Percentiles rank a stretch among this genome's conserved stretches.
phyloP scores from a whole-genome alignment of 2,888 invertebrate species.

The Drosophila subsilvestris region DNA sequence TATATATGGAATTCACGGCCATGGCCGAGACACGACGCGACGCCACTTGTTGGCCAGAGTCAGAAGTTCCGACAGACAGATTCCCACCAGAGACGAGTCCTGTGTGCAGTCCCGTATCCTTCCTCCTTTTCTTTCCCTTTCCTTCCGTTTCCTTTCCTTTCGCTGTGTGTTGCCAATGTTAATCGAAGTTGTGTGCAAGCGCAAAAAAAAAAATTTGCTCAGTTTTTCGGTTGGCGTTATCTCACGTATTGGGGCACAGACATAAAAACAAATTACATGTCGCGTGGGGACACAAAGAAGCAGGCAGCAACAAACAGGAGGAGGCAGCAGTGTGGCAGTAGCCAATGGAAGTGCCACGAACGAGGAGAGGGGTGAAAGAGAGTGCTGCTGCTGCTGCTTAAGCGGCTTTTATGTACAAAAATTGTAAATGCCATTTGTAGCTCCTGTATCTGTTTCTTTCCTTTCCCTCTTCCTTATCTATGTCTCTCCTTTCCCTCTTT shows the following conservation, averaged over 20 bases:
- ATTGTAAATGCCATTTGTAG: conserved; percentile 79
- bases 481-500: conserved; percentile 1
- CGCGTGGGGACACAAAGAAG: conserved; percentile 10
- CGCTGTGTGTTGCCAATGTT: conserved; percentile 76
- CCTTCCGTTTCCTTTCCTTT: conserved; percentile 3
- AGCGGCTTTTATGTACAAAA: conserved; percentile 77
- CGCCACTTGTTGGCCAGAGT: conserved; percentile 45
- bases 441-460: conserved; percentile 19
- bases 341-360: neutral
- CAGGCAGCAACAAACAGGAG: neutral
- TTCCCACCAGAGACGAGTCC: conserved; percentile 25
- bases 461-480: conserved; percentile 2
- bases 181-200: conserved; percentile 71
- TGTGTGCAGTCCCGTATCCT: conserved; percentile 10
- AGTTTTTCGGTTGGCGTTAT: conserved; percentile 60
- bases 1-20: conserved; percentile 78
- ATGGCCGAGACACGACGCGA: conserved; percentile 50
- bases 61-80: conserved; percentile 4
- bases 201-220: conserved; percentile 23
- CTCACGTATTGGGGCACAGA: conserved; percentile 76
- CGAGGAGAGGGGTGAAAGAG: neutral
- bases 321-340: neutral
- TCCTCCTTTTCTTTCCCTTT: neutral
- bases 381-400: conserved; percentile 62
- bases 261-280: conserved; percentile 79